phyloP scores from a whole-genome alignment of 2,113 vertebrate genomes.

The Serinus canaria region DNA sequence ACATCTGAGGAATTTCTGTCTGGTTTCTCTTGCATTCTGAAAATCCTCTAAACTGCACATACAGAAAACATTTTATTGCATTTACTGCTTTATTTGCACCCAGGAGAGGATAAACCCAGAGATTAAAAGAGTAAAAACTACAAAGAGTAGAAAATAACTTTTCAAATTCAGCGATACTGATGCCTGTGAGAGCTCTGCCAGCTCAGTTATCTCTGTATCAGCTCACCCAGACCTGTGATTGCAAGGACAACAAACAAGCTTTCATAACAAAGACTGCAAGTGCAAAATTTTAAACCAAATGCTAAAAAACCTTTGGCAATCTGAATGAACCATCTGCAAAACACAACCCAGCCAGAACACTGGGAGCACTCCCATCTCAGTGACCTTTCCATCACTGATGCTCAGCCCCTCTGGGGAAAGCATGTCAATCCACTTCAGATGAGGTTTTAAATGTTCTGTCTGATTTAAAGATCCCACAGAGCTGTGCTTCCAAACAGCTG shows the following conservation, averaged over 20 bases:
- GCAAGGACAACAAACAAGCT: not conserved
- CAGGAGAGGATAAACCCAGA: not conserved
- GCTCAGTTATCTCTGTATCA: rapidly evolving
- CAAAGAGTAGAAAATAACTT: not conserved
- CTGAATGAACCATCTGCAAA: not conserved
- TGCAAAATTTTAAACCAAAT: not conserved
- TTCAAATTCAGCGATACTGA: rapidly evolving
- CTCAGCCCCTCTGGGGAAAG: not conserved
- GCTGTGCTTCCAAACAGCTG: not conserved
- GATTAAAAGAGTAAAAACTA: not conserved
- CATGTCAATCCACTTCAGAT: not conserved
- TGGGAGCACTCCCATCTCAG: not conserved
- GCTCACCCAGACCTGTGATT: not conserved
- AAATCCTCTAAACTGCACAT: not conserved
- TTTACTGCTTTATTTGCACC: not conserved
- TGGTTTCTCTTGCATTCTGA: not conserved
- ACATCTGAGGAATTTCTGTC: not conserved
- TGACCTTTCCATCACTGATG: not conserved
- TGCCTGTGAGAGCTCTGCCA: not conserved
- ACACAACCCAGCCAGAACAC: not conserved
- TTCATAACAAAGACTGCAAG: not conserved
- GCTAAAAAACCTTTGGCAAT: not conserved
- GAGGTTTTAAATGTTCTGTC: not conserved
- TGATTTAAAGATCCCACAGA: not conserved
- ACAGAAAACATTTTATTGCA: rapidly evolving